These are phyloP conservation scores for Mesoclemmys tuberculata DNA, from an alignment of 2,113 vertebrate genomes.

Conservation along the genomic window DNA sequence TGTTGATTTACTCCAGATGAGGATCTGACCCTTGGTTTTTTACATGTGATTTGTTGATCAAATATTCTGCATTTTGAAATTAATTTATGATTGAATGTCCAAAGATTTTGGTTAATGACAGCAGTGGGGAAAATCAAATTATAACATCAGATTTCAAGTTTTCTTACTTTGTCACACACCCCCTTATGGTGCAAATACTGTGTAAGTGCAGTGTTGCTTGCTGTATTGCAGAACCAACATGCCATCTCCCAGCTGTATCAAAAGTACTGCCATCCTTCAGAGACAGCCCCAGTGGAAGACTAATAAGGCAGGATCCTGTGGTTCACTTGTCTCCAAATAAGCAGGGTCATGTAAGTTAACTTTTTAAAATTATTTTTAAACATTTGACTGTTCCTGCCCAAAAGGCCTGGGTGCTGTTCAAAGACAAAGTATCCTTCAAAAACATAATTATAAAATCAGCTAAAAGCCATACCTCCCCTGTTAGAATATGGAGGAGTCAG, in stretches of 20 bases:
- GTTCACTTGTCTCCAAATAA: conserved; percentile 91
- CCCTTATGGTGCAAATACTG: not conserved
- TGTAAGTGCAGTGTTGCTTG: conserved; percentile 37
- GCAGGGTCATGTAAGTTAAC: conserved; percentile 87
- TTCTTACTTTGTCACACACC: conserved; percentile 12
- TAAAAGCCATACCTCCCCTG: not conserved
- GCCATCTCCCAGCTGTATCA: conserved; percentile 87
- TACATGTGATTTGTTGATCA: conserved; percentile 18
- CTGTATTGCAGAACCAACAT: conserved; percentile 86
- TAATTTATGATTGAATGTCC: conserved; percentile 4
- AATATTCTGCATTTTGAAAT: not conserved
- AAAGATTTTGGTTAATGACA: conserved; percentile 9
- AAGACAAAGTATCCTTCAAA: not conserved
- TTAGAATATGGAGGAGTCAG: not conserved
- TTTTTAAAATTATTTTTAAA: not conserved
- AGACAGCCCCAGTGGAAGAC: conserved; percentile 89
- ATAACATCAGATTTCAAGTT: not conserved
- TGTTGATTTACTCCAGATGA: not conserved
- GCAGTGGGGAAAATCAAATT: not conserved
- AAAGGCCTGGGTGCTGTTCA: not conserved
- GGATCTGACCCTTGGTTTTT: conserved; percentile 2
- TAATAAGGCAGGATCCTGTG: conserved; percentile 89
- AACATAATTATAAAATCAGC: not conserved
- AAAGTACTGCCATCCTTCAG: conserved; percentile 92
- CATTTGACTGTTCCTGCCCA: not conserved